These are phyloP conservation scores for Panurus biarmicus DNA, from an alignment of 2,113 vertebrate genomes.

Conservation along the genomic window DNA sequence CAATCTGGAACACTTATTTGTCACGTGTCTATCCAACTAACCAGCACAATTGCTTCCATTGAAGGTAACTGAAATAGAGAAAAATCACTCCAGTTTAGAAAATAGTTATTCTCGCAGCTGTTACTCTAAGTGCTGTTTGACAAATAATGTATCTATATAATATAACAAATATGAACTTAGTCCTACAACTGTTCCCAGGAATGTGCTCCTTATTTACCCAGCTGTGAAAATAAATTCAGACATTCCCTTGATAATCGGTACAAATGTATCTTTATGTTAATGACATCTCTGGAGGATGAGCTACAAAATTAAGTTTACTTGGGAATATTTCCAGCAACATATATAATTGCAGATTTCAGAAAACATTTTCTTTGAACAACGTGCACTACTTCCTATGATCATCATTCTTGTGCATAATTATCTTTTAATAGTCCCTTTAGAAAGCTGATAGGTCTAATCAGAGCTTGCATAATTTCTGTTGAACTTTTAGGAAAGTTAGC, in stretches of 20 bases:
- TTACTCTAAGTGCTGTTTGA: not conserved
- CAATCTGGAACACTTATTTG: not conserved
- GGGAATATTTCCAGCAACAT: not conserved
- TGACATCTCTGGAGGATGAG: not conserved
- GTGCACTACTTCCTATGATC: accelerated
- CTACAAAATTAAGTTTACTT: not conserved
- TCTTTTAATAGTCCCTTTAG: not conserved
- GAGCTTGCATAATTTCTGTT: constrained; percentile 3
- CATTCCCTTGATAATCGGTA: not conserved
- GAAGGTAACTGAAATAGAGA: not conserved
- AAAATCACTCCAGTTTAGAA: not conserved
- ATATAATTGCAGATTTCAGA: not conserved
- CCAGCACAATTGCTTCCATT: not conserved
- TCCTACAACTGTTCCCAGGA: not conserved
- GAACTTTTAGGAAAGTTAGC: not conserved
- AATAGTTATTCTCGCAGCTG: not conserved
- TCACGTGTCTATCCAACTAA: not conserved
- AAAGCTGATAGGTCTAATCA: not conserved
- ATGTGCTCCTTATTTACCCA: not conserved
- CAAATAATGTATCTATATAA: not conserved
- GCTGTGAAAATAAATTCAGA: constrained; percentile 18
- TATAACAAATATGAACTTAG: not conserved
- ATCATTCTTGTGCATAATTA: not conserved
- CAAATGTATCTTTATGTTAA: not conserved
- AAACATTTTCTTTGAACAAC: not conserved